These are phyloP conservation scores for Phalangium opilio DNA, from an alignment of 2,888 invertebrate genomes.

Conservation along the genomic window DNA sequence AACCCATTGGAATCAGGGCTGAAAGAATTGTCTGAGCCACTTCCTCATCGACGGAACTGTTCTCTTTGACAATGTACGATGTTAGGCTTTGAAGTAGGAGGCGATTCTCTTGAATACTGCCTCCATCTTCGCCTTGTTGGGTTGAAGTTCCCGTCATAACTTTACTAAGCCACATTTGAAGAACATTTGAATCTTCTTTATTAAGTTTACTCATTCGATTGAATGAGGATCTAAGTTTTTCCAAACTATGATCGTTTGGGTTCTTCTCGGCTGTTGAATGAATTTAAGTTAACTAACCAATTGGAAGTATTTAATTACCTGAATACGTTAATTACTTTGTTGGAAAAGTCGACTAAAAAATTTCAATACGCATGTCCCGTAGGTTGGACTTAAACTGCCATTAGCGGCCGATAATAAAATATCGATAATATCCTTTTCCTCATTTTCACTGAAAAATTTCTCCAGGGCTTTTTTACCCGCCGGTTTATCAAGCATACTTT, in stretches of 20 bases:
- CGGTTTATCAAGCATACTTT: constrained; percentile 63
- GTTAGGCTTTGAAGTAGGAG: constrained; percentile 51
- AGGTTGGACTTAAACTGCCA: constrained; percentile 18
- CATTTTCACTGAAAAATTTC: constrained; percentile 46
- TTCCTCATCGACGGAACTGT: constrained; percentile 37
- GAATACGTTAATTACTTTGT: constrained; percentile 20
- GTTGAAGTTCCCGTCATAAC: constrained; percentile 19
- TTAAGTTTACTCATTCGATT: constrained; percentile 38
- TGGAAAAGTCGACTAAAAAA: constrained; percentile 52
- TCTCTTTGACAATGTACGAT: constrained; percentile 28
- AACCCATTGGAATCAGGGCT: constrained; percentile 56
- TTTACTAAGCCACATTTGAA: constrained; percentile 39
- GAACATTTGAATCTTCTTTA: constrained; percentile 43
- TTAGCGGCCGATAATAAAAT: constrained; percentile 63
- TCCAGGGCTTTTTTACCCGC: constrained; percentile 67
- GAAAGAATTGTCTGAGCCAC: constrained; percentile 49
- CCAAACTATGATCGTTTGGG: constrained; percentile 45
- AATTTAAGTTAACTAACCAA: too few species aligned
- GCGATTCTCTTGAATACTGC: constrained; percentile 47
- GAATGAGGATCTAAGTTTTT: constrained; percentile 50
- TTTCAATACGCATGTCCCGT: constrained; percentile 43
- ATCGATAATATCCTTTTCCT: constrained; percentile 43
- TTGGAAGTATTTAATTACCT: constrained; percentile 25
- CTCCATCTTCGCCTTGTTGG: constrained; percentile 22
- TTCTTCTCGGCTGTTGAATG: constrained; percentile 33